These are phyloP conservation scores for Gracilinanus agilis DNA, from an alignment of 2,113 vertebrate species.

Conservation along the genomic window DNA sequence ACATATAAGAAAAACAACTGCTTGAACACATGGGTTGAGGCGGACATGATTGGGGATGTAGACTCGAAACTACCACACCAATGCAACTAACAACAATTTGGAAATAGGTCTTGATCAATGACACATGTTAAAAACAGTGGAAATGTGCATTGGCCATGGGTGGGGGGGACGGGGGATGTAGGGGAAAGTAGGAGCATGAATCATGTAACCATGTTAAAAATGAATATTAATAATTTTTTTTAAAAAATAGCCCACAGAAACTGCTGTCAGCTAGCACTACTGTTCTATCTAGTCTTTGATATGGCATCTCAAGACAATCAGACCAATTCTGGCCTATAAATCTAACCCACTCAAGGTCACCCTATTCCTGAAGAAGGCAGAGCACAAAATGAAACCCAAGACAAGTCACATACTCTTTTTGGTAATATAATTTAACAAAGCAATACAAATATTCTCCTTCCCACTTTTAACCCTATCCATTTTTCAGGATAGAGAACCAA, in stretches of 20 bases:
- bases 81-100: no score
- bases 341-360: background rate
- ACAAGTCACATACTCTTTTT: background rate
- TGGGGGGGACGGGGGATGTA: no score
- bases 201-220: no score
- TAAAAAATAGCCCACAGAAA: background rate
- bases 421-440: background rate
- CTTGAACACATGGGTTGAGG: no score
- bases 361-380: background rate
- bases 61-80: no score
- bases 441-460: background rate
- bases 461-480: background rate
- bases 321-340: background rate
- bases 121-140: no score
- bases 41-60: no score
- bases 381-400: background rate
- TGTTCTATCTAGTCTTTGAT: background rate
- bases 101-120: no score
- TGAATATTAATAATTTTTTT: no score
- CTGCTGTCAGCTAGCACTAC: background rate
- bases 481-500: background rate
- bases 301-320: background rate
- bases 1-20: no score
- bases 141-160: no score
- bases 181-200: no score